Evolutionary conservation across 2,113 vertebrate species (phyloP).

Genomic region (Sphaerodactylus townsendi): DNA sequence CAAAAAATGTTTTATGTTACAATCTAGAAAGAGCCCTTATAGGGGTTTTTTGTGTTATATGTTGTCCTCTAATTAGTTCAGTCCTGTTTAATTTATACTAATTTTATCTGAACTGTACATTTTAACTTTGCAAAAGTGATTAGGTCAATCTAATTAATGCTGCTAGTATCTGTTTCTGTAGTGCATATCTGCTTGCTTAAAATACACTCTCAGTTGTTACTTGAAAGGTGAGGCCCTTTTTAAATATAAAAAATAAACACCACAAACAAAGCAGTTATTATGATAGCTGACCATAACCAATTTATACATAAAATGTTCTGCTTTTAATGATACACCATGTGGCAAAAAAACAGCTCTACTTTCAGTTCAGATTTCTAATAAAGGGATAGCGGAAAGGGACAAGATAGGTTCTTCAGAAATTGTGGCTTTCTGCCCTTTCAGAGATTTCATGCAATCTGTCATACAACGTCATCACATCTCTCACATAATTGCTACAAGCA

Average conservation of each 20-base stretch:
- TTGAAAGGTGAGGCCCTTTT: background rate
- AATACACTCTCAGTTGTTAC: conserved; percentile 27
- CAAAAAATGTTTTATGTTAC: background rate
- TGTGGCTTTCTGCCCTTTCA: too few species aligned
- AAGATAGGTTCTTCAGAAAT: too few species aligned
- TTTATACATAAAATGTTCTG: background rate
- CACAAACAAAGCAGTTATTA: background rate
- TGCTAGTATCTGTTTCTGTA: conserved; percentile 49
- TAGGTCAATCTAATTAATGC: conserved; percentile 57
- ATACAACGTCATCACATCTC: too few species aligned
- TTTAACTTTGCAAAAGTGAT: conserved; percentile 48
- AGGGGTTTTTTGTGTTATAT: background rate
- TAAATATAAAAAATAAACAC: background rate
- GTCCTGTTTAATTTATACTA: conserved; percentile 51
- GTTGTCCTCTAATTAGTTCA: conserved; percentile 37
- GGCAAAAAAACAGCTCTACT: background rate
- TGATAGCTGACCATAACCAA: background rate
- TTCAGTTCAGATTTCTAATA: background rate
- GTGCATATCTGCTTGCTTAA: conserved; percentile 48
- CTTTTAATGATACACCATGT: background rate
- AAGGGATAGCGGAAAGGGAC: too few species aligned
- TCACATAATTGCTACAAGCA: too few species aligned
- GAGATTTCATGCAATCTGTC: too few species aligned
- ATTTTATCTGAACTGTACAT: conserved; percentile 62
- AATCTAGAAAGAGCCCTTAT: background rate